Percentiles rank a stretch among this genome's conserved stretches.
Evolutionary conservation across 1,140 invertebrate species (phyloP).

Genomic region (Teleogryllus occipitalis): DNA sequence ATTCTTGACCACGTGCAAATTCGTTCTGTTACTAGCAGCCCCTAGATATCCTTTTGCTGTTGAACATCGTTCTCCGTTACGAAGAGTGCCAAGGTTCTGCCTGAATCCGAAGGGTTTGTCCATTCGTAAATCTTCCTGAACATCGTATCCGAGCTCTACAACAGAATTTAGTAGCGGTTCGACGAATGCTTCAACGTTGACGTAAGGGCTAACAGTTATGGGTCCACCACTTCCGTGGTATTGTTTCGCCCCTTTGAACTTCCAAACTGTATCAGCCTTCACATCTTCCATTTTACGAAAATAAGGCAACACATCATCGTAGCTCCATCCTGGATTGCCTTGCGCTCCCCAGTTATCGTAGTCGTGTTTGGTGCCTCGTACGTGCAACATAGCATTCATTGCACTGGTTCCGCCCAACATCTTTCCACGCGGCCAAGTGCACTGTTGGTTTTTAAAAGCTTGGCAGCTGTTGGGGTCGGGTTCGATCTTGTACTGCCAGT

Average conservation of each 20-base stretch:
- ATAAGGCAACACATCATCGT: background rate
- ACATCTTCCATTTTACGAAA: background rate
- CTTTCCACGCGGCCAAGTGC: conserved; percentile 46
- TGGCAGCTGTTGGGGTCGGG: conserved; percentile 50
- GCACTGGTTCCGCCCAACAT: conserved; percentile 31
- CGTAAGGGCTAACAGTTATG: background rate
- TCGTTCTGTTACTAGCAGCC: conserved; percentile 43
- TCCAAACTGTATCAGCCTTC: background rate
- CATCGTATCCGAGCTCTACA: conserved; percentile 37
- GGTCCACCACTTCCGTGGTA: background rate
- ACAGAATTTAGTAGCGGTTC: conserved; percentile 39
- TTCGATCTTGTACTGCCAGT: conserved; percentile 58
- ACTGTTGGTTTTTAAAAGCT: conserved; percentile 35
- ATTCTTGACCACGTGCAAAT: conserved; percentile 43
- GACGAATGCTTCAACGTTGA: conserved; percentile 17
- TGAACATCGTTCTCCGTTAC: conserved; percentile 51
- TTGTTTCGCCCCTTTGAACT: background rate
- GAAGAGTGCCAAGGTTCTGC: conserved; percentile 45
- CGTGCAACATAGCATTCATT: conserved; percentile 51
- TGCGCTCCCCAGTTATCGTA: background rate
- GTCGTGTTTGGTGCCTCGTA: conserved; percentile 41
- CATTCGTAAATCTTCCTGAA: conserved; percentile 36
- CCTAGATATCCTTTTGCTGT: conserved; percentile 51
- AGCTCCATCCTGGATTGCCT: background rate
- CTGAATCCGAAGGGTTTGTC: conserved; percentile 31